Evolutionary conservation across 2,113 vertebrate species (phyloP), one percentile per base, ranked within the genome.

Genomic region (Meriones unguiculatus): DNA sequence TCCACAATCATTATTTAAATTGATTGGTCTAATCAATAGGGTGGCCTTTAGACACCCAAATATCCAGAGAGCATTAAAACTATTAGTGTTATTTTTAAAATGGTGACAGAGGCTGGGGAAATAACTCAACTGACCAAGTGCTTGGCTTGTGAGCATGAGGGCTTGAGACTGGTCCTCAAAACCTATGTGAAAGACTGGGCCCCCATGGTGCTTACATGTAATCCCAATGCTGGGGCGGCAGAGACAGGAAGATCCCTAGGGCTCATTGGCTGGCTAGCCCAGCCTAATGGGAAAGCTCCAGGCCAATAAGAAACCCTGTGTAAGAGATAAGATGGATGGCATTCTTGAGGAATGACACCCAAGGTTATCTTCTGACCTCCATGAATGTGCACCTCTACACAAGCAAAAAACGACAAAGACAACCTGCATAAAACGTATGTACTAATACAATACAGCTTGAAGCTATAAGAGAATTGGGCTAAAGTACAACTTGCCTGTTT

Each of bases 401-500:
- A 86, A 46, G 67, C 82, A 86, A 64, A 17, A 64, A 28, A 15
- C 28, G 57, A 46, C 62, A 73, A 94, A 17, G 7, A 30, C 0
- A 57, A 35, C 6, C 7, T 54, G 50, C 89, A 88, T 67, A 80
- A 96, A 97, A 89, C 0, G 7, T 25, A 46, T 41, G 14, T 57
- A 62, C n/a, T 65, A 62, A 69, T 8, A 5, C 5, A 70, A 91
- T 25, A 69, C 14, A 92, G 89, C 14, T 30, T 50, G 70, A 57
- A 95, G 82, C 62, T 82, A 38, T 10, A 14, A 57, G 54, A 62
- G 41, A 38, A 69, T 78, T 24, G 22, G 35, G 94, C 77, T 89
- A 95, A 94, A 76, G 50, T 62, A 32, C 52, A 80, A 52, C 28
- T 46, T 62, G n/a, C 84, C 88, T 95, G 7, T 97, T 96, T 96